A percentile compares a stretch with the other conserved stretches of the same genome.
Conservation (phyloP, 1,140 invertebrate species). For the Chionoecetes opilio region DNA sequence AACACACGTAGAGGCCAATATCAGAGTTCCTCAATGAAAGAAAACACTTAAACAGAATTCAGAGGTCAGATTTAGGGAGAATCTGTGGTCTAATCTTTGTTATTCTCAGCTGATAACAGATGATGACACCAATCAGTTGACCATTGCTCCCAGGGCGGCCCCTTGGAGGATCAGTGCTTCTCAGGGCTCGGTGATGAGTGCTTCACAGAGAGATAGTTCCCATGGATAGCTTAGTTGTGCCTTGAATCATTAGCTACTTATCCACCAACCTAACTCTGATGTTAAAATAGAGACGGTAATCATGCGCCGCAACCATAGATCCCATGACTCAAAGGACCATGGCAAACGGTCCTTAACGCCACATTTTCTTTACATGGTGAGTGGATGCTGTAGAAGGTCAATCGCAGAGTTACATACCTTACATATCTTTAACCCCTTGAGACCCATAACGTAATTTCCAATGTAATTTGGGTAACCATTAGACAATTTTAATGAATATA, state of each 20-base stretch:
- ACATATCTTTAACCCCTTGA: too few species aligned
- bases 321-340: not conserved
- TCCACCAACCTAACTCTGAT: not conserved
- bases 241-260: not conserved
- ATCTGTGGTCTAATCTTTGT: not conserved
- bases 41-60: not conserved
- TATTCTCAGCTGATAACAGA: not conserved
- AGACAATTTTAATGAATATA: too few species aligned
- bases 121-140: too few species aligned
- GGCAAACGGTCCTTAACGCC: not conserved
- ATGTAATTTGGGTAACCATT: too few species aligned
- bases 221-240: not conserved
- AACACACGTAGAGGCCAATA: too few species aligned
- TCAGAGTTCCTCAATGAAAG: not conserved
- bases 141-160: not conserved
- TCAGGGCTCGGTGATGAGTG: not conserved
- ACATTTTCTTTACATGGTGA: constrained; percentile 35
- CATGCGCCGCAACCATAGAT: constrained; percentile 41
- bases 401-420: too few species aligned
- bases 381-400: constrained; percentile 7
- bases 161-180: not conserved
- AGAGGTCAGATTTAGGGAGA: not conserved
- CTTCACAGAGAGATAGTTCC: not conserved
- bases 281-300: constrained; percentile 66
- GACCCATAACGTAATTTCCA: too few species aligned